A percentile compares a stretch with the other conserved stretches of the same genome.
Evolutionary conservation across 2,797 vertebrate genomes (phyloP).

Genomic region (Sarcoramphus papa): DNA sequence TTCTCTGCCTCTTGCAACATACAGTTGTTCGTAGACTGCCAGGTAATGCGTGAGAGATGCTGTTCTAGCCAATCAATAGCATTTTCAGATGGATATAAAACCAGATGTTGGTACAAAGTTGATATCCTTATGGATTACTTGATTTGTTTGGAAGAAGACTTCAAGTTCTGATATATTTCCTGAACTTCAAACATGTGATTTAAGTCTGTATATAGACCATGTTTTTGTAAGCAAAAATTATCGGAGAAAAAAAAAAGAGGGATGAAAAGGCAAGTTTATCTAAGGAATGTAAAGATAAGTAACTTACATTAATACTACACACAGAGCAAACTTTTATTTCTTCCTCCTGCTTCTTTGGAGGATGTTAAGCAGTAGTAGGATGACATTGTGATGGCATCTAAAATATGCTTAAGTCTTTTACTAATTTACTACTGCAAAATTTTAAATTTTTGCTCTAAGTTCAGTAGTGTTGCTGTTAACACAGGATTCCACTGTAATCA

Average conservation of each 20-base stretch:
- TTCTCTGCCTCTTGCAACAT: background rate
- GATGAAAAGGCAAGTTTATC: background rate
- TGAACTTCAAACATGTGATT: background rate
- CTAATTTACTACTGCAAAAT: background rate
- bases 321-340: background rate
- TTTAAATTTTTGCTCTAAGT: background rate
- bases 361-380: background rate
- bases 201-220: background rate
- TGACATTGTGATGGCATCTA: background rate
- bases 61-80: background rate
- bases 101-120: background rate
- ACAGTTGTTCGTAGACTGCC: background rate
- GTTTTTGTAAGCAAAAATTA: background rate
- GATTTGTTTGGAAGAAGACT: background rate
- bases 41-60: background rate
- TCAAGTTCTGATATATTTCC: background rate
- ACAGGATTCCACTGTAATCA: background rate
- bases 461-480: background rate
- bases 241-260: fast-evolving
- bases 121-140: background rate
- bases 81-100: background rate
- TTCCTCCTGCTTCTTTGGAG: background rate
- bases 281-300: background rate
- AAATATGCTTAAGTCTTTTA: background rate
- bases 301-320: background rate